phyloP scores from a whole-genome alignment of 2,113 vertebrate species.

The Megaptera novaeangliae region DNA sequence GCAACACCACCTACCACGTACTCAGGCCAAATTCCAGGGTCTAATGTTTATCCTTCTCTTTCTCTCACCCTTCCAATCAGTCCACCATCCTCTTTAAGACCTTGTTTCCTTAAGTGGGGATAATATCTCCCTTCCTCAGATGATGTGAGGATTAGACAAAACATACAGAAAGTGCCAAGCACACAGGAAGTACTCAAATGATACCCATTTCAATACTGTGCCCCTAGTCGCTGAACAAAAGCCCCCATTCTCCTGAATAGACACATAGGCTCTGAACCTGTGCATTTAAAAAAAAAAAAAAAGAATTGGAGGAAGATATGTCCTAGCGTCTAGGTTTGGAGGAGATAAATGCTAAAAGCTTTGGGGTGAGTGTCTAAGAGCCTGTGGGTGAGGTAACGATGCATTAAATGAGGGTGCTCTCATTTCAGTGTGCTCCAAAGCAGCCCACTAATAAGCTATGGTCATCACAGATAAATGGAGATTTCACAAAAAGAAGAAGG shows the following conservation, averaged over 20 bases:
- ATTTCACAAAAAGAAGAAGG: neutral
- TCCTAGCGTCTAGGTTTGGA: neutral
- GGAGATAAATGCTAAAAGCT: neutral
- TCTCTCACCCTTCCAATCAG: neutral
- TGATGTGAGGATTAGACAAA: neutral
- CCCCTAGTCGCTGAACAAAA: neutral
- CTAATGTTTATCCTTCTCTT: neutral
- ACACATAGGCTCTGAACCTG: neutral
- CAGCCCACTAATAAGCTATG: neutral
- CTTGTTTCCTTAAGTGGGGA: neutral
- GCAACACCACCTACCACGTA: neutral
- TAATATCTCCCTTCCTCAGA: neutral
- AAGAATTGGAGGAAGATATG: neutral
- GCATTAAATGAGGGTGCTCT: neutral
- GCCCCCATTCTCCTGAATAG: neutral
- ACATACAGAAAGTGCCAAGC: neutral
- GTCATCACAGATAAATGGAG: constrained; percentile 33
- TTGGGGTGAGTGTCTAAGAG: neutral
- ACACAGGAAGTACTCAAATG: neutral
- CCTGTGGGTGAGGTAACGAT: neutral
- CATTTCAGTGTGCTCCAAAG: neutral
- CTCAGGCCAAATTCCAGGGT: neutral
- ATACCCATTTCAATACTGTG: neutral
- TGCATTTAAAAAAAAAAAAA: neutral
- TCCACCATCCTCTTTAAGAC: neutral